These are phyloP conservation scores for Acridotheres tristis DNA, from an alignment of 2,797 vertebrate species.

Conservation along the genomic window DNA sequence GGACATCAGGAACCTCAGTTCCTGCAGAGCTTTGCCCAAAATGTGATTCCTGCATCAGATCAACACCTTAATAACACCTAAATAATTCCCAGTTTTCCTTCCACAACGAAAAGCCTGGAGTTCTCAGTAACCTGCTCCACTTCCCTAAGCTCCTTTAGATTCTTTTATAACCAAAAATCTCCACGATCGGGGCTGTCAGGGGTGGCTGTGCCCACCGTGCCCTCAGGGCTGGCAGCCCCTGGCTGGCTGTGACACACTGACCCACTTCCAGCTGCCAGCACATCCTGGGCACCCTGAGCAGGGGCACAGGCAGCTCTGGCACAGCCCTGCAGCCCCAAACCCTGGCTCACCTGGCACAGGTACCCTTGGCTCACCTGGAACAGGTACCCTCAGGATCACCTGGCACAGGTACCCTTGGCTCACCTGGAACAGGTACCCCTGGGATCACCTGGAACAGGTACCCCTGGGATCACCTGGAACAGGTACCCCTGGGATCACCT, in stretches of 20 bases:
- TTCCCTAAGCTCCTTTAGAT: background rate
- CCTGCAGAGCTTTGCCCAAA: background rate
- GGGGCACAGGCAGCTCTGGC: background rate
- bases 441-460: background rate
- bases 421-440: background rate
- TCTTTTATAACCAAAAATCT: rapidly evolving
- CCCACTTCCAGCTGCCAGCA: conserved; percentile 14
- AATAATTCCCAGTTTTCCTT: background rate
- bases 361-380: too few species aligned
- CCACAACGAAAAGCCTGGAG: background rate
- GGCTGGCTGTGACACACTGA: conserved; percentile 52
- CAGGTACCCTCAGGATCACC: too few species aligned
- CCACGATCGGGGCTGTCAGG: rapidly evolving
- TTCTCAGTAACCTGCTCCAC: background rate
- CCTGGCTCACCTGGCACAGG: too few species aligned
- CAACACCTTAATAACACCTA: background rate
- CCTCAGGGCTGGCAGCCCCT: background rate
- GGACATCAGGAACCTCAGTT: rapidly evolving
- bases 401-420: too few species aligned
- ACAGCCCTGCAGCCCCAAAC: background rate
- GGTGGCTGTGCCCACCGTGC: background rate
- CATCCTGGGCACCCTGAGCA: background rate
- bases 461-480: too few species aligned
- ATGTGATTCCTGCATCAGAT: background rate
- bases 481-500: too few species aligned